Base-by-base conservation (phyloP, 2,797 vertebrate species). In the Bradypodion ventrale region DNA sequence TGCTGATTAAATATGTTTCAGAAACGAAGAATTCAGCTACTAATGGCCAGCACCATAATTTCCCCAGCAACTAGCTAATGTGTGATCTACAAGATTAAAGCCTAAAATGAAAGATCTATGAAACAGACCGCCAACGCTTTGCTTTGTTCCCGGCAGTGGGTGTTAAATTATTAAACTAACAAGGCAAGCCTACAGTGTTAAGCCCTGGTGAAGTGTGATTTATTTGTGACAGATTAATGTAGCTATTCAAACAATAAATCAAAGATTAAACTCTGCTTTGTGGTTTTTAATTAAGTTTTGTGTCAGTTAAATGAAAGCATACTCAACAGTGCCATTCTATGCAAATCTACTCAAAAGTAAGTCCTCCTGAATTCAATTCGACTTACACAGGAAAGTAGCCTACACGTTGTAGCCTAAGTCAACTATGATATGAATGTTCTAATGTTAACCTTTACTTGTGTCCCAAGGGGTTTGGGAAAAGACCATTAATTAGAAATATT, bases 161-260 rank as follows among this genome's bases (percentile, higher is more conserved):
- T 87, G 80, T 89, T 90, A 87, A 87, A 88, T 90, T 88, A 83
- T 89, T 88, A 88, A 87, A 83, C 87, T 83, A 86, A 83, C 66
- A 83, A 83, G 66, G 60, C 80, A 83, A 80, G 75, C 56, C 80
- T 89, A 78, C 68, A 82, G 37, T 86, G 86, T 86, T 86, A 87
- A 88, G 85, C 65, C 79, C 63, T 74, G 37, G 65, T 85, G 82
- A 89, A 87, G 56, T 59, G 82, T 86, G 87, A 90, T 89, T 77
- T 88, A 88, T 84, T 74, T 80, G 66, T 82, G 62, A 65, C 40
- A 89, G 60, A 78, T 70, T 83, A 82, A 85, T 89, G 46, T 68
- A 87, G 83, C 83, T 83, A 89, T 83, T 83, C 84, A 87, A 86
- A 86, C 70, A 83, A 76, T 72, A 59, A 78, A 84, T 84, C 83